Evolutionary conservation across 2,888 invertebrate species (phyloP).

Genomic region (Empis stercorea): DNA sequence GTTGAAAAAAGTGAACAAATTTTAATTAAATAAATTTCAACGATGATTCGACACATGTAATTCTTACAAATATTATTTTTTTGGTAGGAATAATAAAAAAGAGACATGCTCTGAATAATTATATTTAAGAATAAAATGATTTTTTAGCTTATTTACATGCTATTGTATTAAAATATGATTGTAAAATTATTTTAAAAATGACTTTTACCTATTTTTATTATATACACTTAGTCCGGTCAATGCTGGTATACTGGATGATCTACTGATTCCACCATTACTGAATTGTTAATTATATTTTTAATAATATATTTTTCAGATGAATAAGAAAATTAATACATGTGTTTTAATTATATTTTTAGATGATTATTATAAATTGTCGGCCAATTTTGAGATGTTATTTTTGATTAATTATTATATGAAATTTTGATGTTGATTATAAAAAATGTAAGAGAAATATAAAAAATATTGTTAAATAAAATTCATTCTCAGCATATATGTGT

Average conservation of each 20-base stretch:
- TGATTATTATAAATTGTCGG: too few relatives aligned
- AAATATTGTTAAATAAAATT: too few relatives aligned
- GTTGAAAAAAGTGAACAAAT: not conserved
- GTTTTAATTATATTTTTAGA: constrained; percentile 12
- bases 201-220: constrained; percentile 35
- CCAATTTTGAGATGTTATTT: constrained; percentile 2
- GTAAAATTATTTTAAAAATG: too few relatives aligned
- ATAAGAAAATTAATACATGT: not conserved
- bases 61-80: too few relatives aligned
- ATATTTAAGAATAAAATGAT: too few relatives aligned
- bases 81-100: not conserved
- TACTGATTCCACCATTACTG: constrained; percentile 62
- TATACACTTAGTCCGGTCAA: constrained; percentile 39
- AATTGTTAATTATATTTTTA: constrained; percentile 16
- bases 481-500: too few relatives aligned
- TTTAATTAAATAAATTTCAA: too few relatives aligned
- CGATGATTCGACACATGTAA: too few relatives aligned
- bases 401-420: constrained; percentile 5
- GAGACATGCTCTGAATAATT: not conserved
- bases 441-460: too few relatives aligned
- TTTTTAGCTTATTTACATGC: too few relatives aligned
- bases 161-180: too few relatives aligned
- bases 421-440: constrained; percentile 12
- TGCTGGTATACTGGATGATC: constrained; percentile 84
- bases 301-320: constrained; percentile 8